Evolutionary conservation across 2,888 invertebrate genomes (phyloP).

Genomic region (Synanthedon andrenaeformis): DNA sequence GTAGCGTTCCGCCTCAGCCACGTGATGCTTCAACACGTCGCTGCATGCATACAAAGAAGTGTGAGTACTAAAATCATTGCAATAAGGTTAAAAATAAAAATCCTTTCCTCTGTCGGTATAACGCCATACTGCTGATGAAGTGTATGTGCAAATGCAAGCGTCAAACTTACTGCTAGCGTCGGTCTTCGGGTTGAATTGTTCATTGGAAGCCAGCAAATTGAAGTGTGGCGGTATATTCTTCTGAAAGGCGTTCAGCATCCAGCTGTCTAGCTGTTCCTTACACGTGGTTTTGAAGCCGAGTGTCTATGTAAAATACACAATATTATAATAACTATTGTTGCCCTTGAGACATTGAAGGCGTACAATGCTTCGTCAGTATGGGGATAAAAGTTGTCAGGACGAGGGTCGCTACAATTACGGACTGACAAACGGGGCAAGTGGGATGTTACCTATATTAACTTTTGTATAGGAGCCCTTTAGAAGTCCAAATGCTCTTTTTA

Average conservation of each 20-base stretch:
- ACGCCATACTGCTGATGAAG: no score
- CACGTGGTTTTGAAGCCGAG: constrained; percentile 83
- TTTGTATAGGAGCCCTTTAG: no score
- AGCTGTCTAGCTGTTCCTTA: constrained; percentile 82
- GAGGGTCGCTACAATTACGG: background rate
- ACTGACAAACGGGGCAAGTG: no score
- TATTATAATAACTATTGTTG: constrained; percentile 3
- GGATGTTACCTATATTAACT: no score
- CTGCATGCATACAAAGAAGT: no score
- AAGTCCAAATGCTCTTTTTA: no score
- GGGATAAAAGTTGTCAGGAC: background rate
- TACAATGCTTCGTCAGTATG: background rate
- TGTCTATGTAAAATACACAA: constrained; percentile 64
- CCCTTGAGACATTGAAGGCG: background rate
- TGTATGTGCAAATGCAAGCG: no score
- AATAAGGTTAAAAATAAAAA: no score
- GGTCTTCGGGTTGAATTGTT: constrained; percentile 64
- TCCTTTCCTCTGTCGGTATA: no score
- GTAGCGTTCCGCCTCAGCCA: no score
- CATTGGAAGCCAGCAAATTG: constrained; percentile 74
- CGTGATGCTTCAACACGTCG: no score
- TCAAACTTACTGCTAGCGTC: constrained; percentile 64
- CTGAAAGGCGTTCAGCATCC: constrained; percentile 85
- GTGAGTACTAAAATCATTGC: no score
- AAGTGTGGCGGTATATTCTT: constrained; percentile 89